Evolutionary conservation across 2,113 vertebrate species (phyloP), one percentile per base, ranked within the genome.

Genomic region (Myiozetetes cayanensis): DNA sequence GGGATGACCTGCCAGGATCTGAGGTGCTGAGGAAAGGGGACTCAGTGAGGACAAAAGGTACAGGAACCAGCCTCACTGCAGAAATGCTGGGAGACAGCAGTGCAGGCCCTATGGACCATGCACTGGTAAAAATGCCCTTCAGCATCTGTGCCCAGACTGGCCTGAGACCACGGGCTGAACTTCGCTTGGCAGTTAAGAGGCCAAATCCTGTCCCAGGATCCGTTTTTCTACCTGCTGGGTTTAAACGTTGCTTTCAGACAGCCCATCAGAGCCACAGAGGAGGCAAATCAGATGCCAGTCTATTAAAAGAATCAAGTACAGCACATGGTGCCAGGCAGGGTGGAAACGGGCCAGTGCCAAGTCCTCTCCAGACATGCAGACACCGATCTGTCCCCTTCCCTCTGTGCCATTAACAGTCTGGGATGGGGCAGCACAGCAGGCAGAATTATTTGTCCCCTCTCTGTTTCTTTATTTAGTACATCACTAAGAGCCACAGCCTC

Each of bases 291-390:
- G 77, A 56, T 53, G 75, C 73, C 85, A n/a, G 61, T n/a, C 91
- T 94, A 82, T 85, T 95, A 92, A 93, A 96, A 92, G 94, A 62
- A 72, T 30, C 22, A 12, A 92, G 62, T 1, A 8, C 8, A 62
- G 65, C 68, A 62, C n/a, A 23, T 12, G 44, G 23, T 28, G 90
- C 90, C 94, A 89, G 18, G 70, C 68, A 62, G 50, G 33, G 73
- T 82, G 86, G 94, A 85, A 68, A 44, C 0, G 17, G 90, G 52
- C 91, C 75, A 63, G 15, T 14, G 25, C 19, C 4, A 55, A 86
- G 72, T 56, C 66, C 84, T 59, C 68, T 74, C 1, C 0, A 27
- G 59, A 63, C 85, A 71, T 2, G 1, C 23, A 33, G 52, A 79
- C 71, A n/a, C 50, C 5, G 4, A 58, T 31, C 81, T 59, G 35